phyloP scores from a whole-genome alignment of 1,140 invertebrate species.

The Lasioglossum baleicum region DNA sequence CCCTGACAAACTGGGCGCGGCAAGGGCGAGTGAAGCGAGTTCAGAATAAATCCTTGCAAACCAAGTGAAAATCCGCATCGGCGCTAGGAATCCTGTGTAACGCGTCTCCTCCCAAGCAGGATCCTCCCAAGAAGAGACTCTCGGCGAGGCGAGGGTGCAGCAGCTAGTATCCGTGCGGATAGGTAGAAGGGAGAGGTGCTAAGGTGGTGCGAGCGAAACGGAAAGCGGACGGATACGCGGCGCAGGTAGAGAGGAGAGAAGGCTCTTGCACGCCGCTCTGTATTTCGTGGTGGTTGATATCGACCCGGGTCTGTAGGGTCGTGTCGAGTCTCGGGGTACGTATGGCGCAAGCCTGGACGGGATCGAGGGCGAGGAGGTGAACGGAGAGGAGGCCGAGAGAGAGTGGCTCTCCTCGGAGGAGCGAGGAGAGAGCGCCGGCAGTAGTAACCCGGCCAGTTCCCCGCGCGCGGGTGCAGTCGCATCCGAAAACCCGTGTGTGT shows the following conservation, averaged over 20 bases:
- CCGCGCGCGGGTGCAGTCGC: slow-evolving; percentile 74
- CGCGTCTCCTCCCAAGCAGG: too few relatives aligned
- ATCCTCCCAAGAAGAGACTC: background rate
- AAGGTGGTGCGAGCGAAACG: background rate
- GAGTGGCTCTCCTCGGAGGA: slow-evolving; percentile 31
- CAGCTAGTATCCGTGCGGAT: slow-evolving; percentile 24
- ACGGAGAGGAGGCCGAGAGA: slow-evolving; percentile 35
- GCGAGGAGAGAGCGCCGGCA: slow-evolving; percentile 65
- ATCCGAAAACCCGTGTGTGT: slow-evolving; percentile 56
- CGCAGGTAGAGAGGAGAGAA: slow-evolving; percentile 58
- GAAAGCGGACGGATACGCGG: slow-evolving; percentile 5
- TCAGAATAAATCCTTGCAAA: too few relatives aligned
- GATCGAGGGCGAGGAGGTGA: slow-evolving; percentile 45
- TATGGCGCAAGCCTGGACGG: slow-evolving; percentile 72
- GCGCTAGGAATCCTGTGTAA: too few relatives aligned
- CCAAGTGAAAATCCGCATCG: too few relatives aligned
- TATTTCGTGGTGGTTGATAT: slow-evolving; percentile 72
- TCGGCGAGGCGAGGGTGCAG: too few relatives aligned
- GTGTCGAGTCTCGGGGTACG: slow-evolving; percentile 48
- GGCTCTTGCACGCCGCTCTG: slow-evolving; percentile 49
- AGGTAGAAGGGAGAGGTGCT: slow-evolving; percentile 37
- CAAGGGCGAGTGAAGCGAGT: background rate
- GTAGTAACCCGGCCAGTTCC: slow-evolving; percentile 78
- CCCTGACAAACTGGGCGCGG: slow-evolving; percentile 10
- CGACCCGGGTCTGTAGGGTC: slow-evolving; percentile 72